phyloP scores from a whole-genome alignment of 2,888 invertebrate genomes.

The Fissipunctia ypsillon region DNA sequence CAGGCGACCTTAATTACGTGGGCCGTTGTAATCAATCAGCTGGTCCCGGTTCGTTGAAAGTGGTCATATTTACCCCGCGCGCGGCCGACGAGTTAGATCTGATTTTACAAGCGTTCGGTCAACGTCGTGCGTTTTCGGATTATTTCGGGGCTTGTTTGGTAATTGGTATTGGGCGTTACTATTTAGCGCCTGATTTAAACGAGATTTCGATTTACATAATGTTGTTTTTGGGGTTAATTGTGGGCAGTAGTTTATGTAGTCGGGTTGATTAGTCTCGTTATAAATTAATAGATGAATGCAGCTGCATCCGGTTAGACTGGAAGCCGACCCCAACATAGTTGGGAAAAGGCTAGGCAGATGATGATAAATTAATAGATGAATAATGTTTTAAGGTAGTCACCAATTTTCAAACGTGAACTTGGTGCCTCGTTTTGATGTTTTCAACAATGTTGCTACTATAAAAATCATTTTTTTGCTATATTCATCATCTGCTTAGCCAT shows the following conservation, averaged over 20 bases:
- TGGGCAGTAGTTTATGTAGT: background rate
- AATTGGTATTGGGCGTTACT: background rate
- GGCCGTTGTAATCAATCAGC: slow-evolving; percentile 75
- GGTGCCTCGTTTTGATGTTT: background rate
- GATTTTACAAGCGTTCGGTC: slow-evolving; percentile 57
- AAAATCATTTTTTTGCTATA: background rate
- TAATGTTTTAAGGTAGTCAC: background rate
- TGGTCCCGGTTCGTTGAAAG: slow-evolving; percentile 66
- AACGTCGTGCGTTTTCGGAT: slow-evolving; percentile 45
- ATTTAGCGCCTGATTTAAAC: slow-evolving; percentile 18
- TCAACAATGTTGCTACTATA: background rate
- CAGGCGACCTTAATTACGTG: slow-evolving; percentile 75
- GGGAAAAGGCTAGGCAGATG: too few species aligned
- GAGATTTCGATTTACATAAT: slow-evolving; percentile 3
- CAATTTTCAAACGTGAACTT: background rate
- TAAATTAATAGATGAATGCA: background rate
- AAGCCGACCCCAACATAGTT: too few species aligned
- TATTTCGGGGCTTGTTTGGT: slow-evolving; percentile 27
- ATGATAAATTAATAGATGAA: too few species aligned
- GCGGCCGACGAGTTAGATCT: slow-evolving; percentile 62
- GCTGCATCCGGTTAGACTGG: too few species aligned
- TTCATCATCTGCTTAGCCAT: background rate
- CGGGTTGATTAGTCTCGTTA: background rate
- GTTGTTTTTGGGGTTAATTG: background rate
- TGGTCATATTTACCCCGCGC: slow-evolving; percentile 66